Conservation (phyloP, 2,888 invertebrate genomes). For the Sarcophaga rosellei region DNA sequence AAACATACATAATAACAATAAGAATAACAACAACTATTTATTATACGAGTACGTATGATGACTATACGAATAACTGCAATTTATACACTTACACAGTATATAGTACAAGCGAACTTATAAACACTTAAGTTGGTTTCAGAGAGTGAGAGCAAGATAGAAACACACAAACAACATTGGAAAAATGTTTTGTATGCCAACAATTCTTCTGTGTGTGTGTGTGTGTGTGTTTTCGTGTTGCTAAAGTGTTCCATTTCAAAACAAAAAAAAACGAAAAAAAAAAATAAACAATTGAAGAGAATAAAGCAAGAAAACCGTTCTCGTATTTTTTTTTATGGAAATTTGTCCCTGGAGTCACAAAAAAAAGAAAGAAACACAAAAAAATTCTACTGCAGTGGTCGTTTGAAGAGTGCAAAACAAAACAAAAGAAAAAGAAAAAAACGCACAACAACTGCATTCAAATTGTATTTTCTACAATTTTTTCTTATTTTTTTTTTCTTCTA, state of each 20-base stretch:
- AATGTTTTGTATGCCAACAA: too few species aligned
- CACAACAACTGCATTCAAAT: not conserved
- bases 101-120: too few species aligned
- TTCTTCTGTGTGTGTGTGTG: too few species aligned
- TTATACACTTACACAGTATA: not conserved
- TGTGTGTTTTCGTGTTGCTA: too few species aligned
- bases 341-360: constrained; percentile 39
- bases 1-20: constrained; percentile 2
- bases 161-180: too few species aligned
- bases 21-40: not conserved
- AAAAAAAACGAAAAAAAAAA: too few species aligned
- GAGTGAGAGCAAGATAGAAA: too few species aligned
- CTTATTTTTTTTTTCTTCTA: not conserved
- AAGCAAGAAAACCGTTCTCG: too few species aligned
- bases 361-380: not conserved
- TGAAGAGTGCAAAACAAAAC: not conserved
- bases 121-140: not conserved
- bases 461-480: too few species aligned
- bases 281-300: too few species aligned
- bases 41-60: too few species aligned
- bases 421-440: not conserved
- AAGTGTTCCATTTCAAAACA: not conserved
- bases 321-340: constrained; percentile 20
- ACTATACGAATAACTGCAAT: too few species aligned
- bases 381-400: constrained; percentile 5